Base-by-base conservation (phyloP, 2,888 invertebrate genomes). In the Phania funesta region DNA sequence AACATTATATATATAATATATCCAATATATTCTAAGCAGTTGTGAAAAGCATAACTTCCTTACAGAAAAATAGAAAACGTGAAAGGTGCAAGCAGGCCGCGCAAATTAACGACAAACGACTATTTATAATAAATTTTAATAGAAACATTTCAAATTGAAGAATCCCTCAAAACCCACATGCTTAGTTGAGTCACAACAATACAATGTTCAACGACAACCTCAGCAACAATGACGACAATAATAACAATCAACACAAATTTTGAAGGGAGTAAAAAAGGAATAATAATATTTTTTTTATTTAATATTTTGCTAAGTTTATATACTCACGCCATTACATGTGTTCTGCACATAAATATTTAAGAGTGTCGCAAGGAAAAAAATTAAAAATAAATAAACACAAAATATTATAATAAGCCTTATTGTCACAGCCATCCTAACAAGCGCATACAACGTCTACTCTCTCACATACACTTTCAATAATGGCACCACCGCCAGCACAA, bases 401-500 rank as follows among this genome's bases (percentile, higher is more conserved):
- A 87, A 87, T 88, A 87, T 88, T 87, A 88, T 88, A 88, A 88
- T 88, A 88, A 88, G 88, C 88, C 85, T 87, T 88, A 88, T 88
- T 88, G 88, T 88, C 87, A 87, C 86, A 87, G 86, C 85, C 86
- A 84, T 84, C 85, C 85, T 65, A 83, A 58, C 65, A 22, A 46
- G 18, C 41, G 35, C 54, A 41, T 16, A 64, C 26, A 52, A n/a
- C n/a, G n/a, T n/a, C n/a, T 24, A 16, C 8, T 5, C 44, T 44
- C 68, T 52, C 22, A 64, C 44, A 35, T 32, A 22, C 16, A 65
- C 44, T 38, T 56, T 32, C 38, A 71, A 62, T 71, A 65, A 60
- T 73, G 58, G 52, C 32, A 79, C n/a, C 64, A 58, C n/a, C 64
- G 44, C 71, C 65, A 48, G 71, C 29, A 46, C 62, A 24, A 64